Base-by-base conservation (phyloP, 2,113 vertebrate genomes). In the Coryphaenoides rupestris region DNA sequence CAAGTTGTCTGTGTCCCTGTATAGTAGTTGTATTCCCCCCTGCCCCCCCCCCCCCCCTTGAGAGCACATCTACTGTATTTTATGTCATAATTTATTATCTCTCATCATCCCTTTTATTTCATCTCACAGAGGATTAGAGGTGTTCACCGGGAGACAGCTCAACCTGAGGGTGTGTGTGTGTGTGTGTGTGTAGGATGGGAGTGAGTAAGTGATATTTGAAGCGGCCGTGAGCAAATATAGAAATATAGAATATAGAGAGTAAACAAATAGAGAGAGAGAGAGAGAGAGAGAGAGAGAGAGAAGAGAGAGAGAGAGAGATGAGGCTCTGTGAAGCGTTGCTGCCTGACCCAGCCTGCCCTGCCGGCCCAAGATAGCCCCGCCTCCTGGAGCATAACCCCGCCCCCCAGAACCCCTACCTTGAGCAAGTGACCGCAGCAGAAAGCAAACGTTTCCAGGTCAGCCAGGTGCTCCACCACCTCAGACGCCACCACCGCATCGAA, bases 401-500 rank as follows among this genome's bases (percentile, higher is more conserved):
- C 10, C n/a, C n/a, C n/a, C n/a, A n/a, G n/a, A n/a, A 0, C 53
- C 19, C 70, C 50, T 87, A 98, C 97, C 92, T 98, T 98, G 72
- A 99, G 88, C 71, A 96, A 87, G 47, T 80, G 86, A 74, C 73
- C 84, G 82, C 95, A 96, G 89, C 91, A 95, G 82, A 84, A 87
- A 74, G 94, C 84, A 62, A 99, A 98, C 12, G 59, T 89, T 82
- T 96, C 95, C 77, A 96, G 79, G 78, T 99, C 90, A 63, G 83
- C 83, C 80, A 98, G 93, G 87, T 99, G 97, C 74, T 99, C 97
- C 70, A 98, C 88, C 72, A 99, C 94, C 89, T 99, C 97, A 19
- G 96, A 99, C 28, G 96, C 96, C 70, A 99, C 79, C 0, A 99
- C 79, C 1, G 95, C 95, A 69, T 99, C 93, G 70, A 94, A 99